phyloP scores from a whole-genome alignment of 2,113 vertebrate genomes.

The Boleophthalmus pectinirostris region DNA sequence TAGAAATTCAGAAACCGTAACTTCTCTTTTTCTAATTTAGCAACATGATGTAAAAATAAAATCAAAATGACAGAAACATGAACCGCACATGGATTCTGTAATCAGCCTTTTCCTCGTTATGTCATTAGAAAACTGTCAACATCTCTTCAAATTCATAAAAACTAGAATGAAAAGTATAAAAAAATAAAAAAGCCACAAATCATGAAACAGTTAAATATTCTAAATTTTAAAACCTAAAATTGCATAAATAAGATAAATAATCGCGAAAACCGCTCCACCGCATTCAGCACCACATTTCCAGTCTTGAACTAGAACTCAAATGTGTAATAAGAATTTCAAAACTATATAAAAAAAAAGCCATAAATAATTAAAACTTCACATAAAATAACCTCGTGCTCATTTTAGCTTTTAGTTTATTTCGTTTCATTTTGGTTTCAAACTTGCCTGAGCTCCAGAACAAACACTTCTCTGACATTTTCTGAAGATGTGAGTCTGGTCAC shows the following conservation, averaged over 20 bases:
- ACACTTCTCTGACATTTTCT: neutral
- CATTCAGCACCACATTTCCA: neutral
- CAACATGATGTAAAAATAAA: no score
- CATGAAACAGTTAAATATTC: neutral
- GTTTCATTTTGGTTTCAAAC: no score
- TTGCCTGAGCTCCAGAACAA: neutral
- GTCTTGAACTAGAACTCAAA: no score
- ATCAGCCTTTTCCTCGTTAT: neutral
- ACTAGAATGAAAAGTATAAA: neutral
- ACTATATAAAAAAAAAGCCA: conserved; percentile 1
- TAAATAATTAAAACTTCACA: neutral
- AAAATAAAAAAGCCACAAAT: neutral
- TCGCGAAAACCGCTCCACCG: neutral
- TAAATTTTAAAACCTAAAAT: conserved; percentile 3
- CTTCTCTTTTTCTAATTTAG: no score
- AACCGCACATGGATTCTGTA: neutral
- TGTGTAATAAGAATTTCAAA: neutral
- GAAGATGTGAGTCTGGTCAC: no score
- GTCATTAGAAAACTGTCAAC: neutral
- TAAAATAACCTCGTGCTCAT: no score
- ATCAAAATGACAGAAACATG: neutral
- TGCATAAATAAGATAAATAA: conserved; percentile 10
- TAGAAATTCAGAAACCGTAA: no score
- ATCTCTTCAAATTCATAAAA: neutral
- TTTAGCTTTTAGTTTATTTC: no score